Conservation (phyloP, 2,113 vertebrate genomes). For the Ondatra zibethicus region DNA sequence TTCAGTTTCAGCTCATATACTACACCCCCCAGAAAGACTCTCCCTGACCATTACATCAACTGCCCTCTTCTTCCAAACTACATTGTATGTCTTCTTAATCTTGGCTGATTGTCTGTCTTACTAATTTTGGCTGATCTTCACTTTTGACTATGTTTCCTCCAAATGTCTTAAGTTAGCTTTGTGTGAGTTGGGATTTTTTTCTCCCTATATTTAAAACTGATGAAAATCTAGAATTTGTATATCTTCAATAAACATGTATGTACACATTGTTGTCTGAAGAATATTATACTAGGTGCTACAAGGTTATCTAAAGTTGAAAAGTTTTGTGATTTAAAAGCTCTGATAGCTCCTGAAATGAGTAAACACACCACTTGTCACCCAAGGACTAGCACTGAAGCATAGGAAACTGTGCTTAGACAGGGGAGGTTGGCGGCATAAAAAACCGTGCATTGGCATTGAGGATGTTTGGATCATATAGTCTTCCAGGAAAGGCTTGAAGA, state of each 20-base stretch:
- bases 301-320: background rate
- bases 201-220: background rate
- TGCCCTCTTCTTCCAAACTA: background rate
- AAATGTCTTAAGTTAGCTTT: background rate
- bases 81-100: background rate
- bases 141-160: background rate
- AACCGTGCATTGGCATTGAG: background rate
- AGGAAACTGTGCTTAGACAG: background rate
- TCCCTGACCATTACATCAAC: background rate
- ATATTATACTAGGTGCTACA: background rate
- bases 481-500: background rate
- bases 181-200: background rate
- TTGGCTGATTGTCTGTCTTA: background rate
- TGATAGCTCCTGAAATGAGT: background rate
- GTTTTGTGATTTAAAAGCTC: background rate
- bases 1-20: background rate
- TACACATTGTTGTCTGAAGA: background rate
- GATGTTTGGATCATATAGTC: background rate
- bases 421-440: background rate
- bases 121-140: background rate
- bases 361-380: background rate
- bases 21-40: background rate
- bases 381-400: background rate
- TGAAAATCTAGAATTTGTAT: constrained; percentile 11
- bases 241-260: background rate